Evolutionary conservation across 1,140 invertebrate genomes (phyloP).

Genomic region (Trichoplusia ni): DNA sequence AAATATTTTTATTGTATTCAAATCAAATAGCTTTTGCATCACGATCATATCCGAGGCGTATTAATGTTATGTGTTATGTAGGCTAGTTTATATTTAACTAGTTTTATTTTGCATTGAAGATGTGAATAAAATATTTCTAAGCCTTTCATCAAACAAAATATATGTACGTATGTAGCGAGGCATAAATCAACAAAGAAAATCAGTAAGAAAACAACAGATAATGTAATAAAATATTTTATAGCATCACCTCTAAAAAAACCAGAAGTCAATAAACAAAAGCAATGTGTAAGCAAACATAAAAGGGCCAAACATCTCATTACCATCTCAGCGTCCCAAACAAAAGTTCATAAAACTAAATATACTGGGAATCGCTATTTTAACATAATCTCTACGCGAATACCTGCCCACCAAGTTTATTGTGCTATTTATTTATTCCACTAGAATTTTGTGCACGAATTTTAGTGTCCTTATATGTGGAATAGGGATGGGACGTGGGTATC

Average conservation of each 20-base stretch:
- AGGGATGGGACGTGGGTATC: background rate
- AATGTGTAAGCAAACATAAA: slow-evolving; percentile 2
- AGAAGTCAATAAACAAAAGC: background rate
- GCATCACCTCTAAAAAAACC: background rate
- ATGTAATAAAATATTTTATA: too few relatives aligned
- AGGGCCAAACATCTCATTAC: slow-evolving; percentile 1
- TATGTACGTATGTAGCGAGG: too few relatives aligned
- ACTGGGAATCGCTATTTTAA: slow-evolving; percentile 26
- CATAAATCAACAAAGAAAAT: too few relatives aligned
- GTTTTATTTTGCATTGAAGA: too few relatives aligned
- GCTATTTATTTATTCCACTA: slow-evolving; percentile 34
- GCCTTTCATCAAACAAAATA: too few relatives aligned
- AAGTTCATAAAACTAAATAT: slow-evolving; percentile 26
- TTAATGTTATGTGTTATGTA: too few relatives aligned
- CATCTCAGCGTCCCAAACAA: slow-evolving; percentile 21
- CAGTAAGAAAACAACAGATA: too few relatives aligned
- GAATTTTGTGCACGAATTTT: slow-evolving; percentile 32
- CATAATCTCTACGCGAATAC: slow-evolving; percentile 31
- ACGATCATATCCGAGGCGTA: too few relatives aligned
- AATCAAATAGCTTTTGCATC: too few relatives aligned
- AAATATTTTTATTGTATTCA: too few relatives aligned
- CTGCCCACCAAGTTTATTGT: slow-evolving; percentile 27
- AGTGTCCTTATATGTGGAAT: slow-evolving; percentile 28
- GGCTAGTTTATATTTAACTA: too few relatives aligned
- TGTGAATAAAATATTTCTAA: too few relatives aligned